A percentile compares a stretch with the other conserved stretches of the same genome.
Conservation (phyloP, 30 jellyfish, hydroid and myxozoan species). For the Morbakka virulenta region DNA sequence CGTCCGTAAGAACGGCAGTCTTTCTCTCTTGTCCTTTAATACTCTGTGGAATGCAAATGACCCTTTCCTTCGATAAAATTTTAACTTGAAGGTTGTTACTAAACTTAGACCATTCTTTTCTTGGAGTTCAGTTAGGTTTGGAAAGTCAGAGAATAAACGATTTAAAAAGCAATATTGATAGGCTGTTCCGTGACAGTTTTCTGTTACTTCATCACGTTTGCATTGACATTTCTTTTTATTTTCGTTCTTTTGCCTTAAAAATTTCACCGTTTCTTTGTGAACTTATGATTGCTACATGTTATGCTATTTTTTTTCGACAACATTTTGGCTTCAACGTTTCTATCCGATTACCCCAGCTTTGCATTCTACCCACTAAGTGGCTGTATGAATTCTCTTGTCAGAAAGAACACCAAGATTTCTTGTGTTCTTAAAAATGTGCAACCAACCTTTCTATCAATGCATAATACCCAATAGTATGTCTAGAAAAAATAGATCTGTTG, state of each 20-base stretch:
- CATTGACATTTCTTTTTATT: background rate
- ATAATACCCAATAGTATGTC: no score
- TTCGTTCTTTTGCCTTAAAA: no score
- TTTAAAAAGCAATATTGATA: background rate
- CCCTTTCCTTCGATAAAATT: background rate
- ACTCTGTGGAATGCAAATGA: conserved; percentile 21
- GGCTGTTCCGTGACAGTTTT: background rate
- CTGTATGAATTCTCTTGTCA: conserved; percentile 7
- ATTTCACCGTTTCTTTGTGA: background rate
- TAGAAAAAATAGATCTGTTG: no score
- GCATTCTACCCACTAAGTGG: conserved; percentile 12
- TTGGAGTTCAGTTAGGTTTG: conserved; percentile 17
- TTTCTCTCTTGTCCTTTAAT: background rate
- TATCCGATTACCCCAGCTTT: conserved; percentile 2
- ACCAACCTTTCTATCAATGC: background rate
- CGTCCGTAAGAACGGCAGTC: background rate
- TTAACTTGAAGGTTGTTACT: background rate
- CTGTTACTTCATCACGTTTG: background rate
- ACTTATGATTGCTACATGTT: conserved; percentile 1
- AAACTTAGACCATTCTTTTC: conserved; percentile 24
- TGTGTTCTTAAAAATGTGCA: background rate
- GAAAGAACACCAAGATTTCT: conserved; percentile 1
- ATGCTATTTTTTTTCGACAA: background rate
- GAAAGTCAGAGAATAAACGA: conserved; percentile 3
- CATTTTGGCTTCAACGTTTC: conserved; percentile 2